Percentiles rank a stretch among this genome's conserved stretches.
These are phyloP conservation scores for Aleiodes alternator DNA, from an alignment of 2,888 invertebrate genomes.

Conservation along the genomic window DNA sequence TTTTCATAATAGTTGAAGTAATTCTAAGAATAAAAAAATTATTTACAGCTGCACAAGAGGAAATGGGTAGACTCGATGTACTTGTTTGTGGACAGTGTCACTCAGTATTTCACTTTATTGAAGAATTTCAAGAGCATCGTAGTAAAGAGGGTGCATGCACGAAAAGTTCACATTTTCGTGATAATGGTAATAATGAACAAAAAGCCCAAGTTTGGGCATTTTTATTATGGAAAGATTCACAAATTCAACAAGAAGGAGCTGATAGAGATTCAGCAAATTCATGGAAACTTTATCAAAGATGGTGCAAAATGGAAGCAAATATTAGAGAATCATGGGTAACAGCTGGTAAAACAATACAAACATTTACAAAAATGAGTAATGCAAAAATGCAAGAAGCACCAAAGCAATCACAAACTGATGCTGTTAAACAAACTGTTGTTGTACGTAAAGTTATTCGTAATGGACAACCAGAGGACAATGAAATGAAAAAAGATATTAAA, in stretches of 20 bases:
- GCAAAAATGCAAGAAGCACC: conserved; percentile 81
- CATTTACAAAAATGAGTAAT: conserved; percentile 81
- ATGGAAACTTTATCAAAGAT: conserved; percentile 89
- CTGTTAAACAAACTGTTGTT: conserved; percentile 58
- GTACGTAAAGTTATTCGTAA: conserved; percentile 72
- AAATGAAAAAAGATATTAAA: conserved; percentile 64
- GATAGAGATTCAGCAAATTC: conserved; percentile 80
- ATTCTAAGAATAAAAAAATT: not conserved
- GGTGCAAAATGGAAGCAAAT: conserved; percentile 87
- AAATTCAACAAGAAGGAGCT: conserved; percentile 74
- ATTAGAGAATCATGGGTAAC: conserved; percentile 87
- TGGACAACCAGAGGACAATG: conserved; percentile 70
- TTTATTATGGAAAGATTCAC: conserved; percentile 85
- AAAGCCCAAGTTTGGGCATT: conserved; percentile 93
- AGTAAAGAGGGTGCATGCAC: conserved; percentile 78
- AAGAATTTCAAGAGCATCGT: conserved; percentile 87
- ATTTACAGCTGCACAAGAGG: conserved; percentile 83
- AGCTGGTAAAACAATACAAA: conserved; percentile 86
- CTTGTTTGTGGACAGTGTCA: conserved; percentile 91
- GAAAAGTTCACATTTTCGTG: conserved; percentile 81
- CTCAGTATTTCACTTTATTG: conserved; percentile 86
- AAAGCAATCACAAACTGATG: conserved; percentile 30
- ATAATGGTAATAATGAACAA: conserved; percentile 81
- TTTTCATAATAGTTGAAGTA: not conserved
- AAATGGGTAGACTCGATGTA: conserved; percentile 86